Base-by-base conservation (phyloP, 2,113 vertebrate species). In the Mormyrus iriodes region DNA sequence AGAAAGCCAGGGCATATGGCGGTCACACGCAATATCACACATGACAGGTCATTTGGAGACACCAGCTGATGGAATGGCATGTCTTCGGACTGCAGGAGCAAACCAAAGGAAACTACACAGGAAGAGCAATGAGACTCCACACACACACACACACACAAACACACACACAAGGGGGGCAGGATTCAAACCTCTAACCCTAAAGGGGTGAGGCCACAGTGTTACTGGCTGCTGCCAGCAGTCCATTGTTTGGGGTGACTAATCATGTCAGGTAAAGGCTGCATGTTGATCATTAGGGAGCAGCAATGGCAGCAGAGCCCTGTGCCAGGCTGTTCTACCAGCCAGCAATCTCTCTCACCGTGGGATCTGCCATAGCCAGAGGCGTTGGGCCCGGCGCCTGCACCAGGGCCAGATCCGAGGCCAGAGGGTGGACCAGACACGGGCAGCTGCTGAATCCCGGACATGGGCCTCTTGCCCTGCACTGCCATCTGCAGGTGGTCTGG, bases 401-500 rank as follows among this genome's bases (percentile, higher is more conserved):
- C 95, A 58, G 94, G 92, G 51, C 96, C 91, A 52, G 97, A 89
- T 69, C 94, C 97, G 2, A 96, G 94, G 69, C 96, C 97, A 0
- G 97, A 96, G 93, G 96, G 96, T 93, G 98, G 94, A 19, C 95
- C 95, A 2, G 97, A 93, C 94, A 98, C 96, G 17, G 94, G 91
- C 91, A 93, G 94, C 93, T 96, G 97, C 91, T 95, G 95, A 97
- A 98, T 96, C 1, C 97, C 98, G 0, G 97, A 96, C 95, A 98
- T 96, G 0, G 97, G 97, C 49, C 97, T 95, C 91, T 98, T 98
- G 4, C 97, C 98, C 92, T 99, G 97, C 69, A 98, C 97, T 0
- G 98, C 98, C 94, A 99, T 96, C 93, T 98, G 97, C 1, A 99
- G 96, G 93, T 98, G 97, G 89, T 99, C 98, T 0, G 97, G 97